Conservation (phyloP, 1,140 invertebrate genomes). For the Camponotus floridanus region DNA sequence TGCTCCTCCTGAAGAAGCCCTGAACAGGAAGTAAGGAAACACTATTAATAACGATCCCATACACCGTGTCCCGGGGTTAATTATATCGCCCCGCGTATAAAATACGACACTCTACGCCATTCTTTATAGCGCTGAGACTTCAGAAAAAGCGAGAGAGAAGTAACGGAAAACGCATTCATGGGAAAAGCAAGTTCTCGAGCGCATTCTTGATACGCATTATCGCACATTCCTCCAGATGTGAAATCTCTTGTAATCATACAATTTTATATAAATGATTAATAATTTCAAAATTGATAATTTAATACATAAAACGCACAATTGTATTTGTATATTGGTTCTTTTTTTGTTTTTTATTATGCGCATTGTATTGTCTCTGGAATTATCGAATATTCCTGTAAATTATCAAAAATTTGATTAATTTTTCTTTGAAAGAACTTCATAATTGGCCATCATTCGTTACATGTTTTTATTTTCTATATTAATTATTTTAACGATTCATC, state of each 20-base stretch:
- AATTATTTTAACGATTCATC: not conserved
- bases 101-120: slow-evolving; percentile 38
- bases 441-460: not conserved
- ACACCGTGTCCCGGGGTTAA: slow-evolving; percentile 38
- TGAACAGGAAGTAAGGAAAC: slow-evolving; percentile 82
- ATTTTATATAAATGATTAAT: slow-evolving; percentile 5
- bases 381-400: not conserved
- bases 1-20: slow-evolving; percentile 95
- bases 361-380: not conserved
- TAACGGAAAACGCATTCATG: slow-evolving; percentile 40
- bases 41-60: slow-evolving; percentile 57
- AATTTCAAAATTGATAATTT: not conserved
- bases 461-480: not conserved
- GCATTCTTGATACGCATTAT: not conserved
- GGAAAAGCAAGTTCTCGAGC: slow-evolving; percentile 34
- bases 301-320: not conserved
- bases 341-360: too few species aligned
- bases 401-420: not conserved
- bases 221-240: not conserved
- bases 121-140: slow-evolving; percentile 36
- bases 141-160: slow-evolving; percentile 25
- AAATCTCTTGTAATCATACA: not conserved
- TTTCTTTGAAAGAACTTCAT: not conserved
- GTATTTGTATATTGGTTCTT: not conserved
- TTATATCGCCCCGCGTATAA: slow-evolving; percentile 47